Percentiles rank a stretch among this genome's conserved stretches.
Evolutionary conservation across 2,888 invertebrate genomes (phyloP).

Genomic region (Machimus rusticus): DNA sequence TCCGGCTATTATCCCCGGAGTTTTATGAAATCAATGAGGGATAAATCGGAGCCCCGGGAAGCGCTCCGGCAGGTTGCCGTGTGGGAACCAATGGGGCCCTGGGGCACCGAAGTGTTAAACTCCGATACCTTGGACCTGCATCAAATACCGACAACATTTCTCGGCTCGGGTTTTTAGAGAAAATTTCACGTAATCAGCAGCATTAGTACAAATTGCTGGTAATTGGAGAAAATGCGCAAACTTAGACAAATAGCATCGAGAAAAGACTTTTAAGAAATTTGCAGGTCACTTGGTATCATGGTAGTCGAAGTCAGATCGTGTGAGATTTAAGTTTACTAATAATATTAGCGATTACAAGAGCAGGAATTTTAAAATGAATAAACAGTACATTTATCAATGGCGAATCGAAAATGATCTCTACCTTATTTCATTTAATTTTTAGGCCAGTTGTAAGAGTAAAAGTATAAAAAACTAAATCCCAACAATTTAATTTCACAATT

Average conservation of each 20-base stretch:
- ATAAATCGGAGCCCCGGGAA: conserved; percentile 9
- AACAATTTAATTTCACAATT: no score
- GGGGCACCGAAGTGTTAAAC: neutral
- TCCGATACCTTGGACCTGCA: neutral
- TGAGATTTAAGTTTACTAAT: neutral
- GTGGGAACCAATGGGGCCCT: neutral
- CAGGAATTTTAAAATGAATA: neutral
- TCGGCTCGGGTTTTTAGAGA: neutral
- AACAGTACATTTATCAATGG: no score
- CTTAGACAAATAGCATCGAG: neutral
- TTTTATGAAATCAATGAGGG: neutral
- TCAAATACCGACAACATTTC: neutral
- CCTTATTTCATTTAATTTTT: no score
- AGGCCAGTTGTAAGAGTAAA: no score
- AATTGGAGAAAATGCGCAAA: neutral
- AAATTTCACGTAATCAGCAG: neutral
- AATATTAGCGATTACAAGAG: neutral
- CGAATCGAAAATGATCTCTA: no score
- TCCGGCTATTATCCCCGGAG: neutral
- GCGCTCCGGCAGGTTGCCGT: neutral
- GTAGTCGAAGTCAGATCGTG: neutral
- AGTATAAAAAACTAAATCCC: no score
- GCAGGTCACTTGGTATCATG: neutral
- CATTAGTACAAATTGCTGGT: neutral
- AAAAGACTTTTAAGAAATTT: neutral